These are phyloP conservation scores for Brachyptera putata DNA, from an alignment of 2,888 invertebrate species.

Conservation along the genomic window DNA sequence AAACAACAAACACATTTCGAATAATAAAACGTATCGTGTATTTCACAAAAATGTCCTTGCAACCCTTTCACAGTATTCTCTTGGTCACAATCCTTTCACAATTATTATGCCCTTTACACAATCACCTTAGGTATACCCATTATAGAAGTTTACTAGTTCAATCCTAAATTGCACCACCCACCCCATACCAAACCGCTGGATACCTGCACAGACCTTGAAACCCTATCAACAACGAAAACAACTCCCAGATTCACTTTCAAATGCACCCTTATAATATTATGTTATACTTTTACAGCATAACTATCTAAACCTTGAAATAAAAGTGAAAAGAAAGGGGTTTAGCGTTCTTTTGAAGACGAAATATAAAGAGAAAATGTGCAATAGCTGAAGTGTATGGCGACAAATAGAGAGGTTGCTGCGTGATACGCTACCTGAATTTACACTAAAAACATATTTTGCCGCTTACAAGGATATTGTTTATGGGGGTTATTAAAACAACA, in stretches of 20 bases:
- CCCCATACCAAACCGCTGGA: background rate
- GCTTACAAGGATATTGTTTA: too few relatives aligned
- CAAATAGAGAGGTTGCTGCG: too few relatives aligned
- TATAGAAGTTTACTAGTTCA: background rate
- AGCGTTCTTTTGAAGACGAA: too few relatives aligned
- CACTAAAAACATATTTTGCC: background rate
- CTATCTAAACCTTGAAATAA: constrained; percentile 4
- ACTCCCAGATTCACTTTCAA: constrained; percentile 25
- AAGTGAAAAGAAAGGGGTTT: constrained; percentile 19
- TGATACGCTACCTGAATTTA: background rate
- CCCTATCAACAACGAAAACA: constrained; percentile 9
- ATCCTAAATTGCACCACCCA: constrained; percentile 8
- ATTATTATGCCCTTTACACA: background rate
- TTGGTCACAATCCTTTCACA: background rate
- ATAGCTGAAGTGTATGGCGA: background rate
- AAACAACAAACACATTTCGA: constrained; percentile 3
- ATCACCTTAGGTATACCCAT: too few relatives aligned
- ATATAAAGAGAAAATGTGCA: background rate
- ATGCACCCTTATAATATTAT: background rate
- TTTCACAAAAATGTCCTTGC: too few relatives aligned
- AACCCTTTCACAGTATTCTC: too few relatives aligned
- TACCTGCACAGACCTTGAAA: constrained; percentile 8
- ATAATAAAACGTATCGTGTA: background rate
- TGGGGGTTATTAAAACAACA: too few relatives aligned
- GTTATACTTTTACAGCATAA: constrained; percentile 1